These are phyloP conservation scores for Strix occidentalis DNA, from an alignment of 2,797 vertebrate genomes.

Conservation along the genomic window DNA sequence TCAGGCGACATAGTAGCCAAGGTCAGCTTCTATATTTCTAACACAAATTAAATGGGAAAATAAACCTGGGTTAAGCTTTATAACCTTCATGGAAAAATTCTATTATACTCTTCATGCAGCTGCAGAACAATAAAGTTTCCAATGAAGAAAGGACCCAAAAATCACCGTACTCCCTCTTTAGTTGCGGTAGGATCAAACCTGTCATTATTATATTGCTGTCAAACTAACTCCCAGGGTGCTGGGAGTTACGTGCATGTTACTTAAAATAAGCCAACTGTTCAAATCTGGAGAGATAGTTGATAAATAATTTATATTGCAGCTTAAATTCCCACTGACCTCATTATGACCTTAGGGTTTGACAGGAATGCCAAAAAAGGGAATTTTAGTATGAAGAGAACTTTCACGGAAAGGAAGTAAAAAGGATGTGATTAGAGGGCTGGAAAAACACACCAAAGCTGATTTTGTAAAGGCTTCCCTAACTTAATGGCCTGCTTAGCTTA, in stretches of 20 bases:
- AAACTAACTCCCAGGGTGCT: neutral
- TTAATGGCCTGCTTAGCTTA: neutral
- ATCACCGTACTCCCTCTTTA: neutral
- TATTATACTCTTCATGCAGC: neutral
- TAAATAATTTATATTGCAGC: neutral
- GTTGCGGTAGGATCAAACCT: neutral
- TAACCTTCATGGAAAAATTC: neutral
- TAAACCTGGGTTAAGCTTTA: slow-evolving; percentile 17
- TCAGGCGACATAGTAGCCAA: neutral
- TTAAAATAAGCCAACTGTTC: neutral
- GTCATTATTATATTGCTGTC: neutral
- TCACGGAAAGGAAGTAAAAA: neutral
- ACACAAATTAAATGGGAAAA: slow-evolving; percentile 43
- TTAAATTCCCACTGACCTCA: neutral
- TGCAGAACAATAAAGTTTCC: neutral
- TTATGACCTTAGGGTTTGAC: neutral
- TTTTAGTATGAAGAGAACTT: neutral
- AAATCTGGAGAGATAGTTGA: neutral
- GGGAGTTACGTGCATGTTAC: neutral
- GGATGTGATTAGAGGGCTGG: neutral
- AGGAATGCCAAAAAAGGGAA: neutral
- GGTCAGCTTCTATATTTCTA: slow-evolving; percentile 14
- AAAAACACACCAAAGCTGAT: neutral
- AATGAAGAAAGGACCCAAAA: neutral
- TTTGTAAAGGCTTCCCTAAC: neutral